phyloP scores from a whole-genome alignment of 2,113 vertebrate genomes.

The Saccopteryx bilineata region DNA sequence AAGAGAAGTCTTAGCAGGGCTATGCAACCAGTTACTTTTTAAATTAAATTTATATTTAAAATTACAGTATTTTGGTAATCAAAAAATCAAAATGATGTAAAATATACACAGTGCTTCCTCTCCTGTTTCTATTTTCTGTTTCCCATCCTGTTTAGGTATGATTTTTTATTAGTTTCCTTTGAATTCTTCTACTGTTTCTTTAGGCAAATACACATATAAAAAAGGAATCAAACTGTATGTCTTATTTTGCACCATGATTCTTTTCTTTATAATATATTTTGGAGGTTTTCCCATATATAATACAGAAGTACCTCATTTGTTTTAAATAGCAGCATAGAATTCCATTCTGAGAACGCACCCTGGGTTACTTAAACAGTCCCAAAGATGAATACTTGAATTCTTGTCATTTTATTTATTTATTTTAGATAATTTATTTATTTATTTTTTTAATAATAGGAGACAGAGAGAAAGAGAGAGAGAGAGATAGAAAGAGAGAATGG shows the following conservation, averaged over 20 bases:
- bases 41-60: constrained; percentile 42
- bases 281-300: neutral
- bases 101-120: neutral
- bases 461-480: too few relatives aligned
- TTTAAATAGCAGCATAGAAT: neutral
- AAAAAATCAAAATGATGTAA: neutral
- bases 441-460: too few relatives aligned
- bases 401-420: neutral
- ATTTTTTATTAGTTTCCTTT: constrained; percentile 22
- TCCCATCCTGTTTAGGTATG: neutral
- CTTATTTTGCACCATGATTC: neutral
- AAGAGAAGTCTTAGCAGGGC: neutral
- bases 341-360: neutral
- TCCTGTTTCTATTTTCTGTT: neutral
- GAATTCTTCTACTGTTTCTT: neutral
- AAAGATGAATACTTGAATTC: neutral
- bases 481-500: too few relatives aligned
- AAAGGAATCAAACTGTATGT: neutral
- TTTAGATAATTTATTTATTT: too few relatives aligned
- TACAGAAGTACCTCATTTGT: neutral
- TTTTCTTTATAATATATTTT: neutral
- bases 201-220: neutral
- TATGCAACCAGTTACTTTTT: neutral
- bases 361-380: neutral
- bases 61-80: neutral